Percentiles rank a stretch among this genome's conserved stretches.
Conservation (phyloP, 2,113 vertebrate species). For the Serilophus lunatus region DNA sequence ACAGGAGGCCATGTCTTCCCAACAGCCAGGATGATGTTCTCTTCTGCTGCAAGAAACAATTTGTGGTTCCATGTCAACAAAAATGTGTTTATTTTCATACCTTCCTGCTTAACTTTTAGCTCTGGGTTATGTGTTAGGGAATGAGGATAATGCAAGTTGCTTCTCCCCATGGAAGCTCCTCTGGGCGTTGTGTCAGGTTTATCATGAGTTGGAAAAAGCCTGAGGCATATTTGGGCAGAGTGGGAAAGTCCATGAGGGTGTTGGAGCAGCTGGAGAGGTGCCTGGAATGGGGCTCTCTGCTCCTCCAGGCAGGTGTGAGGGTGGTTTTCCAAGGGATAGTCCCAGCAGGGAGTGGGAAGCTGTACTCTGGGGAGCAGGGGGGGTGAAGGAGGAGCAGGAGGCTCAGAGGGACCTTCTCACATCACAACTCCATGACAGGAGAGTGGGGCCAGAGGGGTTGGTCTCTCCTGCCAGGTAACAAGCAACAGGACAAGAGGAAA, state of each 20-base stretch:
- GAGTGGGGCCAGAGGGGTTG: too few relatives aligned
- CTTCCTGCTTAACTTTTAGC: not conserved
- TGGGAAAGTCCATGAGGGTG: accelerated
- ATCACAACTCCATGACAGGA: not conserved
- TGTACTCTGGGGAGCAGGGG: not conserved
- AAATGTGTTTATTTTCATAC: not conserved
- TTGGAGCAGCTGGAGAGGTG: not conserved
- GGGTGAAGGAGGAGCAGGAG: not conserved
- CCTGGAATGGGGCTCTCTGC: not conserved
- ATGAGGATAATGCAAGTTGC: not conserved
- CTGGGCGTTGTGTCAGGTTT: not conserved
- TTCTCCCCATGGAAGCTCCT: not conserved
- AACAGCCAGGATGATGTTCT: not conserved
- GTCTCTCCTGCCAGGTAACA: not conserved
- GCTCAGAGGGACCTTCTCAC: not conserved
- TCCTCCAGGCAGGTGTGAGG: accelerated
- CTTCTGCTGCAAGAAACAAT: not conserved
- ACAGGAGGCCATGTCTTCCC: not conserved
- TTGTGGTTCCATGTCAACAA: not conserved
- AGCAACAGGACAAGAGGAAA: not conserved
- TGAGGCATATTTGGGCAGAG: not conserved
- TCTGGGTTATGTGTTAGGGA: not conserved
- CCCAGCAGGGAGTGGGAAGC: too few relatives aligned
- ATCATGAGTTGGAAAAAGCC: not conserved
- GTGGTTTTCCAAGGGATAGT: not conserved